Evolutionary conservation across 2,113 vertebrate genomes (phyloP).

Genomic region (Mugil cephalus): DNA sequence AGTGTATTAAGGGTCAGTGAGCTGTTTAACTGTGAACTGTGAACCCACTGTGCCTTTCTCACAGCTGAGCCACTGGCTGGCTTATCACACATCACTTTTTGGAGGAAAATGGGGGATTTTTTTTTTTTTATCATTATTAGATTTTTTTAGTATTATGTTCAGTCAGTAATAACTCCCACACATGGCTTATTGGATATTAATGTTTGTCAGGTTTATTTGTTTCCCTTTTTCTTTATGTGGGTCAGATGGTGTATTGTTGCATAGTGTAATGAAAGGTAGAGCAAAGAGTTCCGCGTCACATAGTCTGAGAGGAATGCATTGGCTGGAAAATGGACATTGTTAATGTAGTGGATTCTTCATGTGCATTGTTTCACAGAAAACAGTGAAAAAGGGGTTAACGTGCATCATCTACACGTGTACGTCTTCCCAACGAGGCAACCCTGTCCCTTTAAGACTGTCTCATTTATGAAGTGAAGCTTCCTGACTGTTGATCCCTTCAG

Average conservation of each 20-base stretch:
- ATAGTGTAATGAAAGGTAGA: neutral
- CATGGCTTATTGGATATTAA: conserved; percentile 25
- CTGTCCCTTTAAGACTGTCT: conserved; percentile 15
- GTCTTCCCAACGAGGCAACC: neutral
- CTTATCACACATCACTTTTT: conserved; percentile 32
- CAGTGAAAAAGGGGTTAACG: neutral
- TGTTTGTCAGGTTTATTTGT: conserved; percentile 17
- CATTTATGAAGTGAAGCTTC: too few relatives aligned
- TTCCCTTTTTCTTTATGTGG: conserved; percentile 8
- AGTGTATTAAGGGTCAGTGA: conserved; percentile 68
- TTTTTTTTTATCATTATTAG: conserved; percentile 2
- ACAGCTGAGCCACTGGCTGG: conserved; percentile 65
- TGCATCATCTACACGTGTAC: neutral
- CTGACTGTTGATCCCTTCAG: too few relatives aligned
- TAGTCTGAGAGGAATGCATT: neutral
- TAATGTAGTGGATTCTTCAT: neutral
- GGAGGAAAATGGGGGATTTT: neutral
- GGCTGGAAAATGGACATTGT: conserved; percentile 7
- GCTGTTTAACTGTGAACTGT: conserved; percentile 68
- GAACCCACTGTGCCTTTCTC: conserved; percentile 48
- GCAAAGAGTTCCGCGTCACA: neutral
- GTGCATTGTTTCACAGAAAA: neutral
- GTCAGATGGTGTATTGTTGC: neutral
- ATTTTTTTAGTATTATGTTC: neutral
- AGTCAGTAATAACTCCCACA: conserved; percentile 37